These are phyloP conservation scores for Adoxophyes honmai DNA, from an alignment of 1,140 invertebrate species.

Conservation along the genomic window DNA sequence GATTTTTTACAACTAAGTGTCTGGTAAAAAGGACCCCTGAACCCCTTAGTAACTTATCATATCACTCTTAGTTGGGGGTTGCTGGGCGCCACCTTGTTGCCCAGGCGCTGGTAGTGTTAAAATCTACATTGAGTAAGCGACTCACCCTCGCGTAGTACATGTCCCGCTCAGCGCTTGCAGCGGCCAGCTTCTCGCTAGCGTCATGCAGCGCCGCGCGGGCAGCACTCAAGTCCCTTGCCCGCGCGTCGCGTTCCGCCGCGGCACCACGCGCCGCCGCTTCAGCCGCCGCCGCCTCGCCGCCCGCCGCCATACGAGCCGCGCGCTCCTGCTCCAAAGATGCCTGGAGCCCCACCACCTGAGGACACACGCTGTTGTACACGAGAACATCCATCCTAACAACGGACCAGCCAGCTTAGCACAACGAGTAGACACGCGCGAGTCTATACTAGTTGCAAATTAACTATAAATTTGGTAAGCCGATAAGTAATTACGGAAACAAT, in stretches of 20 bases:
- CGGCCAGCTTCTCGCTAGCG: slow-evolving; percentile 56
- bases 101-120: too few relatives aligned
- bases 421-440: too few relatives aligned
- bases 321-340: slow-evolving; percentile 94
- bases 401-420: too few relatives aligned
- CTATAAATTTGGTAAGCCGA: too few relatives aligned
- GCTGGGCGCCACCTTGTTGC: too few relatives aligned
- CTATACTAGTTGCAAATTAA: too few relatives aligned
- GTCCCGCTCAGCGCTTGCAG: slow-evolving; percentile 55
- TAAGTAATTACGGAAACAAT: too few relatives aligned
- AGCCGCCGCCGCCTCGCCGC: slow-evolving; percentile 57
- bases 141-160: slow-evolving; percentile 61
- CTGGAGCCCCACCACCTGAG: slow-evolving; percentile 83
- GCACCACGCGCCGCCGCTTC: slow-evolving; percentile 59
- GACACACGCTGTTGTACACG: neutral
- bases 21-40: too few relatives aligned
- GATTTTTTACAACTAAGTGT: too few relatives aligned
- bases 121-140: slow-evolving; percentile 3
- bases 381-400: too few relatives aligned
- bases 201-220: slow-evolving; percentile 57
- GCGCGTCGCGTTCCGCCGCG: slow-evolving; percentile 54
- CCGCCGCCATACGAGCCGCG: slow-evolving; percentile 75
- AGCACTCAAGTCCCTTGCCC: slow-evolving; percentile 47
- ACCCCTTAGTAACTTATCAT: too few relatives aligned
- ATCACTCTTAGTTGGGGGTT: too few relatives aligned